A percentile compares a stretch with the other conserved stretches of the same genome.
Evolutionary conservation across 2,888 invertebrate genomes (phyloP).

Genomic region (Dynastes hyllus): DNA sequence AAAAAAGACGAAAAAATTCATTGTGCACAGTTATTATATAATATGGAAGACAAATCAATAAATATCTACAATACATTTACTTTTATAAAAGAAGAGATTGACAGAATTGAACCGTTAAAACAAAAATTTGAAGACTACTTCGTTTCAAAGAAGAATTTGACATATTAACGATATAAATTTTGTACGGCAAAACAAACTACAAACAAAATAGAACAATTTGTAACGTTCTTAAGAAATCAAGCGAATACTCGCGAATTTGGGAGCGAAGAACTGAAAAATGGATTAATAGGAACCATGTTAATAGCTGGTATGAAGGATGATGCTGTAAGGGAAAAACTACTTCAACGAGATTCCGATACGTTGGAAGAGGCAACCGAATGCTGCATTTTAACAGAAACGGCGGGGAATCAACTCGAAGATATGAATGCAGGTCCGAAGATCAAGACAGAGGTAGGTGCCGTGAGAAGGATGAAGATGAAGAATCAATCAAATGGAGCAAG

Average conservation of each 20-base stretch:
- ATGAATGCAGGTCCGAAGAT: neutral
- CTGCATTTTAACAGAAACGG: constrained; percentile 4
- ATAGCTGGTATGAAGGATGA: neutral
- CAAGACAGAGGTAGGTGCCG: neutral
- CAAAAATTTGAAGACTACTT: neutral
- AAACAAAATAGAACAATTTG: neutral
- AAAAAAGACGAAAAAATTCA: neutral
- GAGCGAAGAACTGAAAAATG: neutral
- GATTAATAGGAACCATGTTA: neutral
- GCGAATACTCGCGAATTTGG: neutral
- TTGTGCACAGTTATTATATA: neutral
- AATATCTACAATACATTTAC: neutral
- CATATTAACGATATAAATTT: neutral
- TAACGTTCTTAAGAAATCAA: neutral
- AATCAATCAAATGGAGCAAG: too few relatives aligned
- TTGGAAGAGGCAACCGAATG: neutral
- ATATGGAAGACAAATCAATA: neutral
- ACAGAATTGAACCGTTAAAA: neutral
- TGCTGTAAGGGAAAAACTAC: neutral
- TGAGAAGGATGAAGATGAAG: neutral
- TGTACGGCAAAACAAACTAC: neutral
- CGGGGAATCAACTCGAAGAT: neutral
- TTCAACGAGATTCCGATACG: neutral
- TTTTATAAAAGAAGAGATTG: neutral
- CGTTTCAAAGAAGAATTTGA: neutral